Base-by-base conservation (phyloP, 2,797 vertebrate species). In the Champsocephalus gunnari region DNA sequence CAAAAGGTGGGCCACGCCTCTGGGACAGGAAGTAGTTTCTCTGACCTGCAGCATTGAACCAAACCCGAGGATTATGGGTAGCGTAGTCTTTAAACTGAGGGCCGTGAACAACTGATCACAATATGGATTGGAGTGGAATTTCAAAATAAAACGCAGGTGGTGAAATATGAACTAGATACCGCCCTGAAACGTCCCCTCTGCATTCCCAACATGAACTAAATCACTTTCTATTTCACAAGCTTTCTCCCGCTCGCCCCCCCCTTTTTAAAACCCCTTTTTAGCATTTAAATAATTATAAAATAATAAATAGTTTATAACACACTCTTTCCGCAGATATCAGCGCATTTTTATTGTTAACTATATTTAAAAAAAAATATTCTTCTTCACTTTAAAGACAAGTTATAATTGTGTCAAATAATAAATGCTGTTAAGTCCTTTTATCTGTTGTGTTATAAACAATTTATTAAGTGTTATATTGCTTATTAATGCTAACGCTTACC, bases 1-100 rank as follows among this genome's bases (percentile, higher is more conserved):
- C 70, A 28, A 28, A 4, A 0, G 64, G 67, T 66, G 77, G 82
- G 77, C 5, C 3, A 62, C 71, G 80, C 57, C 75, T 87, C 86
- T 78, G 71, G 67, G 62, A 68, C 69, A 84, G 79, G 65, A 82
- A 75, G 77, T 24, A 28, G 21, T 45, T 54, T 67, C 47, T 44
- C n/a, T 17, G 57, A 28, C 43, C 55, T 9, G 16, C 51, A 14
- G 63, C 50, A 16, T 9, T 28, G 55, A 77, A 45, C 17, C 34
- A 38, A 38, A 38, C 34, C 8, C 17, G 47, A 69, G 73, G 66
- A 21, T 79, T 41, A 43, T 70, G 76, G 83, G 68, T 55, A 43
- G n/a, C 14, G 50, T 19, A 61, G 68, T 63, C 16, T 9, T 21
- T 34, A 51, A 38, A 28, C 28, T 28, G 43, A 51, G 16, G 6